These are phyloP conservation scores for Callyntrura guangdongensis DNA, from an alignment of 2,888 invertebrate species.

Conservation along the genomic window DNA sequence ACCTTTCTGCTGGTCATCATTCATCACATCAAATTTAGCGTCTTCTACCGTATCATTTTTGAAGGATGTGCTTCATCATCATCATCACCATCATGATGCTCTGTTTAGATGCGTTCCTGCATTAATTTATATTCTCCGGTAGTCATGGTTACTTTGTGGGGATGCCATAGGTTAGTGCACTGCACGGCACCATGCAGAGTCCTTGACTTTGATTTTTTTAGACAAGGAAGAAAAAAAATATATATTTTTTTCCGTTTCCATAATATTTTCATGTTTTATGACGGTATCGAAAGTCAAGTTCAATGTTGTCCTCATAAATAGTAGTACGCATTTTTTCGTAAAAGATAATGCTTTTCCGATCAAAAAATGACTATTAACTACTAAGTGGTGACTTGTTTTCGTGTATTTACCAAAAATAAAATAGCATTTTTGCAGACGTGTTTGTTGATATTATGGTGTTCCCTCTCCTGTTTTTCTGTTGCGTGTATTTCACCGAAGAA, in stretches of 20 bases:
- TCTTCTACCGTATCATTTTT: neutral
- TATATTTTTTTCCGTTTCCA: neutral
- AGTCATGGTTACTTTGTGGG: neutral
- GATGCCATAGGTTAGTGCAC: neutral
- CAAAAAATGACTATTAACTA: neutral
- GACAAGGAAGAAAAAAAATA: slow-evolving; percentile 16
- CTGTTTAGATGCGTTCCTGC: slow-evolving; percentile 5
- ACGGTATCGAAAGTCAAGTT: slow-evolving; percentile 23
- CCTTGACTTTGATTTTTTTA: slow-evolving; percentile 36
- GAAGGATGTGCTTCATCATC: no score
- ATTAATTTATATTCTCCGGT: slow-evolving; percentile 20
- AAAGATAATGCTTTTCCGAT: slow-evolving; percentile 9
- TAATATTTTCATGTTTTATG: neutral
- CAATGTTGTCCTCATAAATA: slow-evolving; percentile 25
- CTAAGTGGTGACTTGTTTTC: no score
- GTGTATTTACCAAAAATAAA: neutral
- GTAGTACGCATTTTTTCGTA: neutral
- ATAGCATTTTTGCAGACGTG: neutral
- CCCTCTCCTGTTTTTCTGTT: neutral
- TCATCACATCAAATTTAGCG: neutral
- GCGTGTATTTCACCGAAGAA: neutral
- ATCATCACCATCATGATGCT: slow-evolving; percentile 24
- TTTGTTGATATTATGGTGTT: neutral
- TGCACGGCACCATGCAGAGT: neutral
- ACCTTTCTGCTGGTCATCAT: slow-evolving; percentile 17